Base-by-base conservation (phyloP, 1,140 invertebrate genomes). In the Ceratina japonica region DNA sequence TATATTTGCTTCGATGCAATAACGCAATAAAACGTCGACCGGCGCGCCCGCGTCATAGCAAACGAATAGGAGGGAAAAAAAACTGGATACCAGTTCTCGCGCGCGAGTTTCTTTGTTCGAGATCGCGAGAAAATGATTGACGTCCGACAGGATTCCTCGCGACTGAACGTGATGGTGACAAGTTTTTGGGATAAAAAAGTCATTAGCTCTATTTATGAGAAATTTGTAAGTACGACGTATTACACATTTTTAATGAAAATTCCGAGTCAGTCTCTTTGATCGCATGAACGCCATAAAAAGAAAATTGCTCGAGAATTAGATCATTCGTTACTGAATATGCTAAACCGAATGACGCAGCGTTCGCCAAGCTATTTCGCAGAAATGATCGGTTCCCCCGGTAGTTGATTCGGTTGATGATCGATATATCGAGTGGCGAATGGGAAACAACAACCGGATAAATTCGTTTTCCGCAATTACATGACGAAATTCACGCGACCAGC, bases 51-150 rank as follows among this genome's bases (percentile, higher is more conserved):
- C 56, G 56, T 58, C 56, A 58, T 20, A 44, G 37, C 37, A 44
- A 16, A 58, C n/a, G 56, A 20, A 58, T 3, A 58, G 31, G 18
- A 63, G 18, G 7, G 22, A 31, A 64, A 64, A n/a, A 37, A 3
- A 37, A n/a, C 7, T 64, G 1, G 18, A 64, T n/a, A 31, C 4
- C n/a, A 4, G 62, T 4, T 13, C 18, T n/a, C 1, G n/a, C 10
- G 12, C 37, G n/a, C n/a, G 18, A 8, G 22, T 18, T 68, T 68
- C 27, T n/a, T 18, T 68, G n/a, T 15, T 8, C 15, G 15, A 18
- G 15, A 18, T 63, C 61, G 61, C 61, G 61, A 63, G 27, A 18
- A 63, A 63, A 63, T 63, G 61, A 63, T 63, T 63, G 61, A 37
- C 61, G 61, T 37, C 27, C 27, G 27, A n/a, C 18, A 63, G 8